Percentiles rank a stretch among this genome's conserved stretches.
Conservation (phyloP, 2,797 vertebrate genomes). For the Xenopus petersii region DNA sequence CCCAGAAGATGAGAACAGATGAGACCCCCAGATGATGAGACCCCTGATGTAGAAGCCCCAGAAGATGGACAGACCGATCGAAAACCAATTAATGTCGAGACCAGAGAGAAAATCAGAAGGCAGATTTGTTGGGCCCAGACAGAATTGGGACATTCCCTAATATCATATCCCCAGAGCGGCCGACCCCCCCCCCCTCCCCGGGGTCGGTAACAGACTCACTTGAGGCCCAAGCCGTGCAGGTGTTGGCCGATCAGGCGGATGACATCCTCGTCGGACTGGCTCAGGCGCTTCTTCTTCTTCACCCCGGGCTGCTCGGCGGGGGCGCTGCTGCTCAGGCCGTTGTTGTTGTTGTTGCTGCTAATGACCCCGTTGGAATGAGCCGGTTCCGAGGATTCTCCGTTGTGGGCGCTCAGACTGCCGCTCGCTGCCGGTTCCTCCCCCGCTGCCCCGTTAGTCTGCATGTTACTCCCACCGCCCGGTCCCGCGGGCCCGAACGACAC, state of each 20-base stretch:
- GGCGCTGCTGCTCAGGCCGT: conserved; percentile 68
- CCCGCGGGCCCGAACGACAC: conserved; percentile 75
- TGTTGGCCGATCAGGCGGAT: conserved; percentile 98
- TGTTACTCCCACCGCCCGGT: conserved; percentile 64
- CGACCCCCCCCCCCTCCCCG: neutral
- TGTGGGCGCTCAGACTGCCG: conserved; percentile 66
- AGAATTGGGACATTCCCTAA: too few relatives aligned
- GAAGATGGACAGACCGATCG: too few relatives aligned
- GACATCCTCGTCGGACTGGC: conserved; percentile 95
- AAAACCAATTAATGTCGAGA: too few relatives aligned
- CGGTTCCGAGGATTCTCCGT: conserved; percentile 69
- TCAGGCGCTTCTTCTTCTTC: conserved; percentile 95
- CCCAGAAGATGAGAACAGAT: too few relatives aligned
- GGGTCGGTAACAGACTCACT: conserved; percentile 77
- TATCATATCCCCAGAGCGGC: too few relatives aligned
- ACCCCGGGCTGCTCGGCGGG: conserved; percentile 70
- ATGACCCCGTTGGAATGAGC: conserved; percentile 88
- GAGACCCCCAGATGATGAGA: too few relatives aligned
- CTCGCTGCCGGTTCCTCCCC: conserved; percentile 68
- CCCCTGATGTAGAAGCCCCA: too few relatives aligned
- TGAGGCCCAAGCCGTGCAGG: conserved; percentile 92
- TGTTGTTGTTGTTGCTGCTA: conserved; percentile 74
- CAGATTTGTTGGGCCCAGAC: too few relatives aligned
- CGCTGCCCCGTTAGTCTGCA: conserved; percentile 95
- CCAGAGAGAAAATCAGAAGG: too few relatives aligned